Evolutionary conservation across 2,113 vertebrate species (phyloP), one percentile per base, ranked within the genome.

Genomic region (Nothoprocta pentlandii): DNA sequence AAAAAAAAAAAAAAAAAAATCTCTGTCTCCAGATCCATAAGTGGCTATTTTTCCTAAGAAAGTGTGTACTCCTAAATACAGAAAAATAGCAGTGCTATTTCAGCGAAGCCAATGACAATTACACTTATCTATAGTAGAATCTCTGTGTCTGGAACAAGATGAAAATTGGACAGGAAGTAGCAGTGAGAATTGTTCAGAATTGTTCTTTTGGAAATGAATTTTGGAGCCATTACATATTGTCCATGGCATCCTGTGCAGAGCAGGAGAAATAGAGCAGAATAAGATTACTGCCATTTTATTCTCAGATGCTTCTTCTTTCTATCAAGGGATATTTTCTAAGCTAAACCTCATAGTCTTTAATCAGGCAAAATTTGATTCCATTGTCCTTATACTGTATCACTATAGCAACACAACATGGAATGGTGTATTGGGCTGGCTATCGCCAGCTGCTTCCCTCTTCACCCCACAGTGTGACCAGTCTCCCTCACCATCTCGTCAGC

Each of bases 111-210:
- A 77, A 4, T 87, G 63, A 77, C 75, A 76, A 85, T 94, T 88
- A 90, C 49, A 34, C 80, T 90, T 94, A 92, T 85, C 89, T 79
- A 9, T 66, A 63, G 53, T 79, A 84, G 39, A 73, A 41, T 30
- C 49, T 91, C 87, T 79, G 34, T 87, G 71, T 87, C 62, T 96
- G 89, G 78, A 93, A 81, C 39, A 82, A 85, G 84, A 87, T 16
- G 34, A 87, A 94, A 93, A 96, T 87, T 90, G 93, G 56, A 79
- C 81, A 91, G 62, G 84, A 91, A 81, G 58, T 32, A 91, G 56
- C 62, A 69, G 47, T 66, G 78, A 87, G 92, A 83, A 79, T 41
- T 81, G 69, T 51, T 54, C 69, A 87, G 92, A 83, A 79, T 41
- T 81, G 69, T 51, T 54, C 69, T 81, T 92, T 82, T 94, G 77